phyloP scores from a whole-genome alignment of 2,797 vertebrate species.

The Syndactyla subalaris region DNA sequence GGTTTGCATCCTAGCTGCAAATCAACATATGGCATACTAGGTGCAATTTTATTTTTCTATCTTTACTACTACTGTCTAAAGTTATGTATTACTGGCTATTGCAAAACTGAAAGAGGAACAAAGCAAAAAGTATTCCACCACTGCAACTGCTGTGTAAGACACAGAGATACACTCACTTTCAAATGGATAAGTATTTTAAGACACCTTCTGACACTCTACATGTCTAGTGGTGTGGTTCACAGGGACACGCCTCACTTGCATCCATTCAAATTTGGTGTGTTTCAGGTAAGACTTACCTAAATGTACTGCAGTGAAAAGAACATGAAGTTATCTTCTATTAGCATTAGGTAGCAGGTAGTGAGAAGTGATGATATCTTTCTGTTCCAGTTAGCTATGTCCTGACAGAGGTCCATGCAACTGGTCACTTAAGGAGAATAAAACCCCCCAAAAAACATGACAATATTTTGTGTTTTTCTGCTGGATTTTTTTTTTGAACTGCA shows the following conservation, averaged over 20 bases:
- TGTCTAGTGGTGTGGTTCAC: not conserved
- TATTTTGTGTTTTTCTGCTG: not conserved
- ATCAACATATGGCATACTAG: slow-evolving; percentile 23
- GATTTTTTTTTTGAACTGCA: not conserved
- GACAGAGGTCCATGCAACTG: not conserved
- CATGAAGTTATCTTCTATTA: not conserved
- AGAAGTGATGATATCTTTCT: not conserved
- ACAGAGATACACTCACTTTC: not conserved
- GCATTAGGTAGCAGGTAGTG: not conserved
- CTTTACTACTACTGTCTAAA: slow-evolving; percentile 18
- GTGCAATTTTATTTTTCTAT: slow-evolving; percentile 30
- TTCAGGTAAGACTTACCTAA: not conserved
- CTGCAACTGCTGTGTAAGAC: not conserved
- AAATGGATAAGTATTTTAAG: not conserved
- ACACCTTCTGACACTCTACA: not conserved
- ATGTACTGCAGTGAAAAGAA: not conserved
- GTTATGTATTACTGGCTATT: not conserved
- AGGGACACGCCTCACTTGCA: not conserved
- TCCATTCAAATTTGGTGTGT: not conserved
- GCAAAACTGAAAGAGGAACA: not conserved
- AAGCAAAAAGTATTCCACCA: not conserved
- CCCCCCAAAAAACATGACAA: rapidly evolving
- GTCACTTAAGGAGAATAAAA: not conserved
- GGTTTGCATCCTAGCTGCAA: slow-evolving; percentile 22
- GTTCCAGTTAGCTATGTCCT: not conserved